Conservation (phyloP, 92 coral and sea anemone species). For the Zoanthus gigantus region DNA sequence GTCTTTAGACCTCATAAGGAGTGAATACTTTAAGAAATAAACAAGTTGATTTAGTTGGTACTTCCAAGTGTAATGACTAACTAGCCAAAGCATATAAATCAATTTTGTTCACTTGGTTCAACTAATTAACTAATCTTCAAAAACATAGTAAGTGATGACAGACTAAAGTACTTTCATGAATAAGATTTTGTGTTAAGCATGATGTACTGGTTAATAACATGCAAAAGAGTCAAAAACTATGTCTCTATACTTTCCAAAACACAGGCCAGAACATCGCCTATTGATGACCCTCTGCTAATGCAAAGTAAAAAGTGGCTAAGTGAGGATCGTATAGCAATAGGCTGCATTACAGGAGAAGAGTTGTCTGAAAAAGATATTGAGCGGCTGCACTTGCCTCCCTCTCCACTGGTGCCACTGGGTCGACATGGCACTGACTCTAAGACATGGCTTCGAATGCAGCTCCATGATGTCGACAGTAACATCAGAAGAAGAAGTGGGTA, state of each 20-base stretch:
- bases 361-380: constrained; percentile 75
- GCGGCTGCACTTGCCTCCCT: constrained; percentile 76
- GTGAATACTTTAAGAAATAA: too few species aligned
- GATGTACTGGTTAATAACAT: neutral
- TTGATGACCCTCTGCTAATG: constrained; percentile 84
- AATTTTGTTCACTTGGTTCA: too few species aligned
- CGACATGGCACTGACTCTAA: constrained; percentile 88
- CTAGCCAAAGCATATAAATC: too few species aligned
- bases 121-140: too few species aligned
- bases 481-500: constrained; percentile 91
- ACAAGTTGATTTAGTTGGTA: too few species aligned
- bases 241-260: neutral
- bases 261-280: constrained; percentile 78
- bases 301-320: constrained; percentile 80
- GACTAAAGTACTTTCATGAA: too few species aligned
- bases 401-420: constrained; percentile 96
- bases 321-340: constrained; percentile 83
- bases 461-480: constrained; percentile 92
- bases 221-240: neutral
- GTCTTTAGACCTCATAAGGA: too few species aligned
- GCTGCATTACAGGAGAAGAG: constrained; percentile 85
- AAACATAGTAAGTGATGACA: too few species aligned
- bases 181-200: too few species aligned
- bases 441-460: constrained; percentile 96
- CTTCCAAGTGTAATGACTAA: too few species aligned